These are phyloP conservation scores for Oryzias woworae DNA, from an alignment of 2,113 vertebrate species.

Conservation along the genomic window DNA sequence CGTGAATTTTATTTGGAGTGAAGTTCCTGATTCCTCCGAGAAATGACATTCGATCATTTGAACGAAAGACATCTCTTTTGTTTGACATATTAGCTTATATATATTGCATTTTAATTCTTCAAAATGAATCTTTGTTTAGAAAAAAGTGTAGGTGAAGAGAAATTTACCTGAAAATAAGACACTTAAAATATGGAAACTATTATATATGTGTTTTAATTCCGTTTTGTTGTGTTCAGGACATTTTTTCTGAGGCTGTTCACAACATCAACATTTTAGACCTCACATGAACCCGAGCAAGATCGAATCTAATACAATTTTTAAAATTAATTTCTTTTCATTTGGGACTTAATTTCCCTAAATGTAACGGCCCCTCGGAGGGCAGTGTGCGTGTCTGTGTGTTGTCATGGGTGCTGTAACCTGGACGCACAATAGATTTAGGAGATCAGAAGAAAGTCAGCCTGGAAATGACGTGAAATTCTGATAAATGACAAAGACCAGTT, in stretches of 20 bases:
- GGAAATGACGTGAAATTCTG: slow-evolving; percentile 1
- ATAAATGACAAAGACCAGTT: slow-evolving; percentile 15
- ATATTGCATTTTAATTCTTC: too few species aligned
- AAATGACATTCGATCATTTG: too few species aligned
- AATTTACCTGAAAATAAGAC: too few species aligned
- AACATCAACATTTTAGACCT: not conserved
- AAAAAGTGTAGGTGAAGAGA: too few species aligned
- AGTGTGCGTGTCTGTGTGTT: slow-evolving; percentile 66
- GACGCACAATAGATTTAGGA: slow-evolving; percentile 61
- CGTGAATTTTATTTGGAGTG: too few species aligned
- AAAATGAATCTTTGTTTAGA: too few species aligned
- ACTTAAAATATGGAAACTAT: too few species aligned
- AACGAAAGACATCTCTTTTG: too few species aligned
- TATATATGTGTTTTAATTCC: not conserved
- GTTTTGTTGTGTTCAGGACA: not conserved
- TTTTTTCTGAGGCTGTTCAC: not conserved
- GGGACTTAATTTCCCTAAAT: slow-evolving; percentile 37
- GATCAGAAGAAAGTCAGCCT: slow-evolving; percentile 37
- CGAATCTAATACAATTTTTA: slow-evolving; percentile 33
- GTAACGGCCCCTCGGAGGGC: slow-evolving; percentile 56
- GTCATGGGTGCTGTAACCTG: slow-evolving; percentile 78
- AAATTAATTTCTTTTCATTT: slow-evolving; percentile 46
- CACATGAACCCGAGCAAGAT: slow-evolving; percentile 15
- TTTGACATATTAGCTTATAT: too few species aligned
- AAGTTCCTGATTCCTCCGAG: too few species aligned